A percentile compares a stretch with the other conserved stretches of the same genome.
Evolutionary conservation across 2,113 vertebrate species (phyloP).

Genomic region (Corapipo altera): DNA sequence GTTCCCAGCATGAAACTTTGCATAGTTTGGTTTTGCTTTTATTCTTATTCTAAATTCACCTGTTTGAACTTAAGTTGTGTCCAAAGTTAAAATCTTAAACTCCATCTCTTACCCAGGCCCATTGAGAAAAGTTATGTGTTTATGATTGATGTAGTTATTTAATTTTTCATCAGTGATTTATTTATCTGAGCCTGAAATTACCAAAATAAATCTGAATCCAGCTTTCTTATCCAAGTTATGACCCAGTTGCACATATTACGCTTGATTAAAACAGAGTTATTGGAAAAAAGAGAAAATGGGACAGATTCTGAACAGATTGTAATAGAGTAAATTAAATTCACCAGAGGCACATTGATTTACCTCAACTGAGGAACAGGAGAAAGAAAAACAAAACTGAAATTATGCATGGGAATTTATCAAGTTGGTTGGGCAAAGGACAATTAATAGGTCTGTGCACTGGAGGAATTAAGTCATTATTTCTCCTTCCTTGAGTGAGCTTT

Average conservation of each 20-base stretch:
- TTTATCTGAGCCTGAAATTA: neutral
- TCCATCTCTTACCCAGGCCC: neutral
- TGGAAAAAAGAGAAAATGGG: neutral
- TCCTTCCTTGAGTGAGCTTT: neutral
- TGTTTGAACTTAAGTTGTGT: neutral
- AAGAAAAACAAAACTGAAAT: neutral
- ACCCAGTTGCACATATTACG: neutral
- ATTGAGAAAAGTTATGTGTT: neutral
- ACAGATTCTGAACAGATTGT: neutral
- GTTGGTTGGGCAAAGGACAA: neutral
- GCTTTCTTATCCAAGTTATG: neutral
- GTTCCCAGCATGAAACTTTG: neutral
- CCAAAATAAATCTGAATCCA: neutral
- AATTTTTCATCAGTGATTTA: neutral
- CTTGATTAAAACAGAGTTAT: neutral
- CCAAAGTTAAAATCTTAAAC: neutral
- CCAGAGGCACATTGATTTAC: neutral
- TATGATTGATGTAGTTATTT: neutral
- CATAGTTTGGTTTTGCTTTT: neutral
- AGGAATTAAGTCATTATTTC: neutral
- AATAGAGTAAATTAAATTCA: neutral
- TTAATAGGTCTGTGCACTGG: neutral
- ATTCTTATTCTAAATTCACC: neutral
- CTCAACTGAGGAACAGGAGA: neutral
- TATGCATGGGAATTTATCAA: neutral